These are phyloP conservation scores for Aplidium turbinatum DNA, from an alignment of 23 tunicate species.

Conservation along the genomic window DNA sequence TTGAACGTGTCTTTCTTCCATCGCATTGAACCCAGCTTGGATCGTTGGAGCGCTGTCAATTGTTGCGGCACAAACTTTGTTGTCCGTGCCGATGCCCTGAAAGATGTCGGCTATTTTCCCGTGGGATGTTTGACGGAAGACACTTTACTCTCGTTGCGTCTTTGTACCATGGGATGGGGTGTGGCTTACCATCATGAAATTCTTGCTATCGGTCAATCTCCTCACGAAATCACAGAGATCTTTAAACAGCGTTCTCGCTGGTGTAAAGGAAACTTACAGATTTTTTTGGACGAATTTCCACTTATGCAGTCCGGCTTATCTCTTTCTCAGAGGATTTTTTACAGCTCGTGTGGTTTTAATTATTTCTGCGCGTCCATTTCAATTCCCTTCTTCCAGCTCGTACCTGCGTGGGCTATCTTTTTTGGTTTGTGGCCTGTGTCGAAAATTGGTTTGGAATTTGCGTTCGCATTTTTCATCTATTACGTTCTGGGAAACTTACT, in stretches of 20 bases:
- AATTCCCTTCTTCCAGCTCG: constrained; percentile 98
- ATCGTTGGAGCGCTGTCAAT: constrained; percentile 99
- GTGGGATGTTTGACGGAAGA: constrained; percentile 99
- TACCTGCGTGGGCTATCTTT: constrained; percentile 98
- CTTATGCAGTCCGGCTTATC: constrained; percentile 98
- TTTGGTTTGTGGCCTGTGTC: constrained; percentile 99
- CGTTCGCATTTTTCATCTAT: constrained; percentile 95
- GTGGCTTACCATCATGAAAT: constrained; percentile 99
- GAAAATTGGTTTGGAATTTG: constrained; percentile 93
- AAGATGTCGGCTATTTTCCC: constrained; percentile 97
- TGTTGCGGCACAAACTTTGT: constrained; percentile 98
- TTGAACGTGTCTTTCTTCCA: constrained; percentile 98
- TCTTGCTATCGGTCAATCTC: constrained; percentile 95
- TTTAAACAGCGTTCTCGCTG: constrained; percentile 96
- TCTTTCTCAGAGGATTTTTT: constrained; percentile 85
- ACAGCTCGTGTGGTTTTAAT: constrained; percentile 94
- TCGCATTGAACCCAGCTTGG: constrained; percentile 95
- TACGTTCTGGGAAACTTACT: constrained; percentile 90
- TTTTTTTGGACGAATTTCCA: constrained; percentile 97
- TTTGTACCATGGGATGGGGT: constrained; percentile 99
- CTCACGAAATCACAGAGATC: constrained; percentile 97
- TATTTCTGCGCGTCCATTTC: constrained; percentile 95
- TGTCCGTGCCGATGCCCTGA: constrained; percentile 96
- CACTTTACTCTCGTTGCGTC: constrained; percentile 87
- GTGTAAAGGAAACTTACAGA: constrained; percentile 99